A percentile compares a stretch with the other conserved stretches of the same genome.
phyloP scores from a whole-genome alignment of 1,140 invertebrate species.

The Drosophila oshimai region DNA sequence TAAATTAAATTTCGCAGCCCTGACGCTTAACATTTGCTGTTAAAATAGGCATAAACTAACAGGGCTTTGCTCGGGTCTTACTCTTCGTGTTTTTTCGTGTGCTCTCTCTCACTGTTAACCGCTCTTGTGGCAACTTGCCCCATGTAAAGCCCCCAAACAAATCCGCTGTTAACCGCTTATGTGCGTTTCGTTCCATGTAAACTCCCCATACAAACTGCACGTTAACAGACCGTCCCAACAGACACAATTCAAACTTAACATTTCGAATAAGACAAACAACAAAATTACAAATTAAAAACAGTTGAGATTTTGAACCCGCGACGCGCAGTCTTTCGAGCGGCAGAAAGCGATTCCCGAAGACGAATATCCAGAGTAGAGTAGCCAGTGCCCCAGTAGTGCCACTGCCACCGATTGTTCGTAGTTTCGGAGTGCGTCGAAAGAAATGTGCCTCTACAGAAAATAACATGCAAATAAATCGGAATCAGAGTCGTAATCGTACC shows the following conservation, averaged over 20 bases:
- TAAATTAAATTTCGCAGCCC: constrained; percentile 23
- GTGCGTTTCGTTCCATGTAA: too few species aligned
- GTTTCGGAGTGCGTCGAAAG: constrained; percentile 40
- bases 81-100: too few species aligned
- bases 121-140: constrained; percentile 5
- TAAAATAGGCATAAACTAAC: constrained; percentile 55
- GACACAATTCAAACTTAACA: too few species aligned
- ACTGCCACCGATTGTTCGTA: constrained; percentile 36
- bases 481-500: constrained; percentile 29
- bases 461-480: constrained; percentile 27
- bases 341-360: constrained; percentile 29
- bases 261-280: too few species aligned
- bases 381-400: constrained; percentile 14
- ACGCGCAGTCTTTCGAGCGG: constrained; percentile 74
- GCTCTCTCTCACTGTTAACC: constrained; percentile 11
- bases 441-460: constrained; percentile 70
- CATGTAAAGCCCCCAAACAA: too few species aligned
- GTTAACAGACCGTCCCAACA: too few species aligned
- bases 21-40: constrained; percentile 40
- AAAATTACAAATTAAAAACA: too few species aligned
- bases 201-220: too few species aligned
- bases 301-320: constrained; percentile 69
- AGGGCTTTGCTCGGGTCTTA: too few species aligned
- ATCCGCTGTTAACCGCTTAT: too few species aligned
- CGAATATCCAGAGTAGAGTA: constrained; percentile 54